Conservation (phyloP, 2,888 invertebrate genomes). For the Mythimna vitellina region DNA sequence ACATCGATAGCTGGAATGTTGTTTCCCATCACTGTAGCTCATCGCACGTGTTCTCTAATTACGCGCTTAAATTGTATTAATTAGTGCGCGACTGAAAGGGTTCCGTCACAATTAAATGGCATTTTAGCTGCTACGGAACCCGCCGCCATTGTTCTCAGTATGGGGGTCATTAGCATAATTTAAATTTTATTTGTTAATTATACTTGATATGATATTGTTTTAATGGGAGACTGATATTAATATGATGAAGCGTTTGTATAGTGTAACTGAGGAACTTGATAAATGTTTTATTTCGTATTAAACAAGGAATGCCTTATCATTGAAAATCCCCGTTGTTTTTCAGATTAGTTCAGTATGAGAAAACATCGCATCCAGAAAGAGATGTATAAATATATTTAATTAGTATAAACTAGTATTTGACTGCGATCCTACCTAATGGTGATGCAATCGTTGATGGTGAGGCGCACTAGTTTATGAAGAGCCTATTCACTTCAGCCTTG, state of each 20-base stretch:
- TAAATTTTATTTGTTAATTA: conserved; percentile 71
- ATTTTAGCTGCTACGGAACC: conserved; percentile 74
- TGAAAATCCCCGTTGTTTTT: not conserved
- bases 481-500: too few species aligned
- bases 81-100: conserved; percentile 88
- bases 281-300: not conserved
- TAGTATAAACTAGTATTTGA: too few species aligned
- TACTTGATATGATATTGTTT: conserved; percentile 52
- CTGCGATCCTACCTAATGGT: too few species aligned
- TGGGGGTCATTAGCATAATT: conserved; percentile 84
- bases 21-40: conserved; percentile 70
- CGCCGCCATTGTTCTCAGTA: conserved; percentile 72
- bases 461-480: too few species aligned
- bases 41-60: conserved; percentile 87
- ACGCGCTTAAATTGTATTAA: conserved; percentile 89
- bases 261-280: conserved; percentile 7
- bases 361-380: too few species aligned
- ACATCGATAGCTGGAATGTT: conserved; percentile 38
- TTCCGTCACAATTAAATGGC: conserved; percentile 82
- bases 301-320: not conserved
- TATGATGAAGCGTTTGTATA: conserved; percentile 13
- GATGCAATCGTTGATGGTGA: too few species aligned
- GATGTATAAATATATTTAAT: too few species aligned
- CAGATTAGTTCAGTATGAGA: too few species aligned
- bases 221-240: conserved; percentile 35